These are phyloP conservation scores for Drosophila kohkoa DNA, from an alignment of 1,140 invertebrate species.

Conservation along the genomic window DNA sequence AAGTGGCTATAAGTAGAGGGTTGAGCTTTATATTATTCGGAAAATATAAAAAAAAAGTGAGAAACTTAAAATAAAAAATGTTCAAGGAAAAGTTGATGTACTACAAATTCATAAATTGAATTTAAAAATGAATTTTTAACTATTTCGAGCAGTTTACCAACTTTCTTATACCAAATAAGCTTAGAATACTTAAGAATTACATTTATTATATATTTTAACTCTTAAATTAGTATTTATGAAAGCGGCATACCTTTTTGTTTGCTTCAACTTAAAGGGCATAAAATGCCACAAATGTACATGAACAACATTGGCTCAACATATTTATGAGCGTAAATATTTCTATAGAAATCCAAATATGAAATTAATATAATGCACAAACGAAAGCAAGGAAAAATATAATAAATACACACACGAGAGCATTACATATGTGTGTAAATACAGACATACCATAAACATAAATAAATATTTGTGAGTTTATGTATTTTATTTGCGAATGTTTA, in stretches of 20 bases:
- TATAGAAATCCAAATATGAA: conserved; percentile 51
- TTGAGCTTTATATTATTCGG: too few relatives aligned
- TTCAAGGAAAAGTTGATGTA: too few relatives aligned
- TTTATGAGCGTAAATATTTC: conserved; percentile 61
- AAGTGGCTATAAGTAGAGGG: too few relatives aligned
- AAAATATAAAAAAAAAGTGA: too few relatives aligned
- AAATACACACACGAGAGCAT: background rate
- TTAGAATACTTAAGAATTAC: too few relatives aligned
- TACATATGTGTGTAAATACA: conserved; percentile 15
- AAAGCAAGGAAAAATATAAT: conserved; percentile 1
- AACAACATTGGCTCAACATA: conserved; percentile 44
- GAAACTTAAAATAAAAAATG: too few relatives aligned
- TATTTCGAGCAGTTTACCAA: too few relatives aligned
- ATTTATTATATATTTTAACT: too few relatives aligned
- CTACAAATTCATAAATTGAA: too few relatives aligned
- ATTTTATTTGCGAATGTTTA: conserved; percentile 5
- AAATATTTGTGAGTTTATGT: background rate
- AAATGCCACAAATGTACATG: conserved; percentile 45
- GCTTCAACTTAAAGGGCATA: background rate
- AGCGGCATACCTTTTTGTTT: background rate
- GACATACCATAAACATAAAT: background rate
- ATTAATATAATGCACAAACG: conserved; percentile 16
- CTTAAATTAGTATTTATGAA: too few relatives aligned
- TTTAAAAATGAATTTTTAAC: too few relatives aligned
- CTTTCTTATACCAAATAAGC: too few relatives aligned